Evolutionary conservation across 2,888 invertebrate genomes (phyloP), one percentile per base, ranked within the genome.

Genomic region (Strigamia maritima): DNA sequence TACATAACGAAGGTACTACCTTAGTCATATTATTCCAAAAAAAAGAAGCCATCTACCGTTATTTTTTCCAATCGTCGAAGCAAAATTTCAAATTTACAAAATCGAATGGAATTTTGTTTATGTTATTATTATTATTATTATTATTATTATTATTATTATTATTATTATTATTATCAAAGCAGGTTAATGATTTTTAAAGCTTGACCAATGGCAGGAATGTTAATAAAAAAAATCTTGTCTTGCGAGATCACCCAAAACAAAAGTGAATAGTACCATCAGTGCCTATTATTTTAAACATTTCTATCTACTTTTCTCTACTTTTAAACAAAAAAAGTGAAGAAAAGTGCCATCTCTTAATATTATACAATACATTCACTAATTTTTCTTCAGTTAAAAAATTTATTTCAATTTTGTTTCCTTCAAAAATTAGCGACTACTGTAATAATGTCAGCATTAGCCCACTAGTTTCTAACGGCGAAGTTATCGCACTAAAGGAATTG

Each of bases 151-250:
- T n/a, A n/a, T n/a, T n/a, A n/a, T n/a, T 16, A 49, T 16, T 10
- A 6, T 8, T 49, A 10, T 8, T 8, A n/a, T 49, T 49, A 10
- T 49, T 49, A 60, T 22, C 10, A 60, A 60, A 60, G 60, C 60
- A 19, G 4, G 19, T 60, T 22, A 60, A 49, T n/a, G 60, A 22
- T 60, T 60, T 60, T 60, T 60, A 60, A 60, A 60, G 60, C 60
- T 60, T 60, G 19, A 60, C 60, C 60, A 60, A 60, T 60, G 60
- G 60, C 60, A 60, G 60, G 60, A 60, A 60, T 60, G 60, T 60
- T 60, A 60, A 60, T 60, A 16, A 24, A 60, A 16, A 24, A 60
- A 60, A 60, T 60, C n/a, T 60, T 60, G 60, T 60, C 24, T 60
- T 24, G 19, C 60, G 60, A 19, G 60, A 60, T 60, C 60, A 60